Conservation (phyloP, 2,888 invertebrate species). For the Caenorhabditis zanzibari region DNA sequence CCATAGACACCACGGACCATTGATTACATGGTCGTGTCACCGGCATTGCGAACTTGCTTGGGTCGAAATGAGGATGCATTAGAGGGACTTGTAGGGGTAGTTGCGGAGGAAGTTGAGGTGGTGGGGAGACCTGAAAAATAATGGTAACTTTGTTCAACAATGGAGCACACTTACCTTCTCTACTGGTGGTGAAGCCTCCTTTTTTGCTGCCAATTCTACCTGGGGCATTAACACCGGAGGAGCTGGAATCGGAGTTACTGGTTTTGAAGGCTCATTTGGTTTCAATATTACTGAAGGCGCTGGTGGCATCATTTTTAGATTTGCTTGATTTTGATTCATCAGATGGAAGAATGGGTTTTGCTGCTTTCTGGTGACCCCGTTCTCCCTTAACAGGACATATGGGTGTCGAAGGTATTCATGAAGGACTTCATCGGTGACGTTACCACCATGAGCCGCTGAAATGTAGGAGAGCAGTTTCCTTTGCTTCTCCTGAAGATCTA, state of each 20-base stretch:
- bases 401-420: slow-evolving; percentile 46
- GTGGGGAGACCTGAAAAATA: slow-evolving; percentile 32
- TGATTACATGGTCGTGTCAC: slow-evolving; percentile 45
- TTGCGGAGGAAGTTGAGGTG: slow-evolving; percentile 46
- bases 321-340: slow-evolving; percentile 8
- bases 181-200: slow-evolving; percentile 4
- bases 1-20: slow-evolving; percentile 59
- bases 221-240: slow-evolving; percentile 47
- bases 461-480: slow-evolving; percentile 41
- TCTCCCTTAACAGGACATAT: slow-evolving; percentile 43
- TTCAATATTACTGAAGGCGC: neutral
- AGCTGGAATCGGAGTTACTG: slow-evolving; percentile 46
- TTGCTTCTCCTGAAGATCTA: slow-evolving; percentile 38
- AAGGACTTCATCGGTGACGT: slow-evolving; percentile 44
- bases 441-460: slow-evolving; percentile 38
- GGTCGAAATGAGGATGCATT: neutral
- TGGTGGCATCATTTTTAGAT: slow-evolving; percentile 36
- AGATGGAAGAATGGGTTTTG: slow-evolving; percentile 52
- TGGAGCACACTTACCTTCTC: slow-evolving; percentile 29
- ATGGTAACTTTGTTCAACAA: neutral
- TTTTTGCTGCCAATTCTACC: slow-evolving; percentile 36
- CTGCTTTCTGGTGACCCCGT: slow-evolving; percentile 31
- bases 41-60: slow-evolving; percentile 28
- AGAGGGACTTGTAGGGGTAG: slow-evolving; percentile 25
- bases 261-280: neutral